A percentile compares a stretch with the other conserved stretches of the same genome.
Conservation (phyloP, 2,888 invertebrate species). For the Phytoseiulus persimilis region DNA sequence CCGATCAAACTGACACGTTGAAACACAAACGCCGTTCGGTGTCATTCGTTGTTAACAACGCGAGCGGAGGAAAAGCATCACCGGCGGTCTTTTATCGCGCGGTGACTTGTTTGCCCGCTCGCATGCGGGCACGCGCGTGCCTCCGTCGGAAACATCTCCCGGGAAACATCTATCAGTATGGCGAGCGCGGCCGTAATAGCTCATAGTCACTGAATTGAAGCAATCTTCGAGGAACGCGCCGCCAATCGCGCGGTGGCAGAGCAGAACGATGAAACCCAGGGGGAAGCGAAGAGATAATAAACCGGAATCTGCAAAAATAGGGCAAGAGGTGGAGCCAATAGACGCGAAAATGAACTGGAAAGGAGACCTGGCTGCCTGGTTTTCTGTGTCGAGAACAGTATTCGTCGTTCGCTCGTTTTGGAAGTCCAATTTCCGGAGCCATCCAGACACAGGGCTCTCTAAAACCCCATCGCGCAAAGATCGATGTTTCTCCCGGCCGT, state of each 20-base stretch:
- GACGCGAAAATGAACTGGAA: not conserved
- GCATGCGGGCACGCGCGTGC: not conserved
- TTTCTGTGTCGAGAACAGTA: too few relatives aligned
- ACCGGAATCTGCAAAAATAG: not conserved
- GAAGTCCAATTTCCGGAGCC: too few relatives aligned
- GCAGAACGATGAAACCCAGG: not conserved
- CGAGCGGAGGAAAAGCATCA: not conserved
- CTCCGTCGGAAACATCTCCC: not conserved
- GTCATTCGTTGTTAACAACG: not conserved
- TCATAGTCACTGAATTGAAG: not conserved
- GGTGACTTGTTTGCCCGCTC: not conserved
- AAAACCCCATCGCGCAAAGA: too few relatives aligned
- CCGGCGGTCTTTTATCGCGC: not conserved
- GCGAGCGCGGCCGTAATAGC: not conserved
- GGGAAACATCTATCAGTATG: not conserved
- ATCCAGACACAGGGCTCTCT: too few relatives aligned
- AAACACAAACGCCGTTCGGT: not conserved
- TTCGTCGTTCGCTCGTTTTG: too few relatives aligned
- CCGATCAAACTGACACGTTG: not conserved
- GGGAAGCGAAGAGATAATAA: not conserved
- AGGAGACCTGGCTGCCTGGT: not conserved
- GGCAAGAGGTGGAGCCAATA: not conserved
- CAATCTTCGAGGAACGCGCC: not conserved
- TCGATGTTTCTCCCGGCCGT: too few relatives aligned
- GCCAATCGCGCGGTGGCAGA: not conserved